Base-by-base conservation (phyloP, 2,797 vertebrate genomes). In the Sus cebifrons region DNA sequence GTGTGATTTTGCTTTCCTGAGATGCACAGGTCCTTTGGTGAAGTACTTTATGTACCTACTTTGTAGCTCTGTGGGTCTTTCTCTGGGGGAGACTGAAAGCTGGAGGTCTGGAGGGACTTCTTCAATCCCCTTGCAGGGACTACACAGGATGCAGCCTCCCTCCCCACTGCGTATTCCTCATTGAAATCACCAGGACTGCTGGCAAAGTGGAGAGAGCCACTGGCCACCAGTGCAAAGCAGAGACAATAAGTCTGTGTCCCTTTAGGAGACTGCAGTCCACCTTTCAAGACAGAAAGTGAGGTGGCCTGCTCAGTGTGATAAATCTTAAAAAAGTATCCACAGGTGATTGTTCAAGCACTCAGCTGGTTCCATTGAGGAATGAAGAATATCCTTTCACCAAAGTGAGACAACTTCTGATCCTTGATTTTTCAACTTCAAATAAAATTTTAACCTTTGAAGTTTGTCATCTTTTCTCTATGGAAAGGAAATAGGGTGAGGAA, bases 381-480 rank as follows among this genome's bases (percentile, higher is more conserved):
- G 21, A 74, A 65, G 65, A 49, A n/a, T 68, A 56, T 14, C 8
- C 29, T 70, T 52, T 85, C 7, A n/a, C 32, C 60, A 68, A 81
- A 27, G 18, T 3, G 13, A 92, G 56, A 32, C 40, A 56, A 64
- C 20, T 65, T 86, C 5, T n/a, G 18, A 94, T 65, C 5, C 44
- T 79, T 58, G 62, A 58, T 16, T 27, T 82, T 78, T 90, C 4
- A 3, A 83, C 49, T 83, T 90, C 75, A 62, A 7, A 79, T 79
- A 17, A 79, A 79, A 84, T 87, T 68, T 78, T n/a, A 90, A 86
- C 10, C 23, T 68, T 81, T 95, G 23, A 85, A 74, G 21, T 90
- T 58, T 75, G 16, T 79, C 14, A n/a, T 90, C 82, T 21, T 68
- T 90, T 93, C 40, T 92, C 20, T 44, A 89, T 6, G 17, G 44